Percentiles rank a stretch among this genome's conserved stretches.
Conservation (phyloP, 2,797 vertebrate species). For the Poeciliopsis infans region DNA sequence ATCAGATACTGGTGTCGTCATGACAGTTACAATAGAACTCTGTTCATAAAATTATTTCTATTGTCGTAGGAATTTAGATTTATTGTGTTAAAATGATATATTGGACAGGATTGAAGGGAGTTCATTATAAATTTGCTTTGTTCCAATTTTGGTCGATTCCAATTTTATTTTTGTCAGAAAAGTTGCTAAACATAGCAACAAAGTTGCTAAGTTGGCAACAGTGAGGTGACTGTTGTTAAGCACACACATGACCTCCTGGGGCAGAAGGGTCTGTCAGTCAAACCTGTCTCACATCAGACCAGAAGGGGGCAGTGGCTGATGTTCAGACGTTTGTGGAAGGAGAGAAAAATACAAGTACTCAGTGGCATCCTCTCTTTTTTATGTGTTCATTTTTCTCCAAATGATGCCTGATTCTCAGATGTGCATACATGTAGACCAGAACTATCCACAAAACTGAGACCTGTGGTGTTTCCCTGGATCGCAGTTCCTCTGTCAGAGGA, state of each 20-base stretch:
- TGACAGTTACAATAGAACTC: not conserved
- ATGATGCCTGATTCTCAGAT: not conserved
- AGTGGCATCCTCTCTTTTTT: conserved; percentile 2
- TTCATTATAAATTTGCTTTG: not conserved
- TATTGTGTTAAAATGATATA: not conserved
- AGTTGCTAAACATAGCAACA: not conserved
- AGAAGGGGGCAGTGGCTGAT: not conserved
- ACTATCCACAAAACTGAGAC: not conserved
- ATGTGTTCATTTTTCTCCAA: not conserved
- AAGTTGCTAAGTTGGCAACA: not conserved
- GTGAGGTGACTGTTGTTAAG: not conserved
- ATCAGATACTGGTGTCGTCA: not conserved
- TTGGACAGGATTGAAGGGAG: not conserved
- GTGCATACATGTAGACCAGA: not conserved
- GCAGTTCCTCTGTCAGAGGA: not conserved
- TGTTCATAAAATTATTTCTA: not conserved
- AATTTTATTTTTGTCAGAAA: not conserved
- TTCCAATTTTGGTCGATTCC: not conserved
- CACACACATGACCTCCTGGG: no score
- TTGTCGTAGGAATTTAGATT: not conserved
- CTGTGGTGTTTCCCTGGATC: not conserved
- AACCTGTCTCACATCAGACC: not conserved
- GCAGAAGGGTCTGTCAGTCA: not conserved
- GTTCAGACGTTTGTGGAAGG: not conserved
- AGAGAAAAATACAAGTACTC: conserved; percentile 31